phyloP scores from a whole-genome alignment of 2,888 invertebrate species.

The Tuberolachnus salignus region DNA sequence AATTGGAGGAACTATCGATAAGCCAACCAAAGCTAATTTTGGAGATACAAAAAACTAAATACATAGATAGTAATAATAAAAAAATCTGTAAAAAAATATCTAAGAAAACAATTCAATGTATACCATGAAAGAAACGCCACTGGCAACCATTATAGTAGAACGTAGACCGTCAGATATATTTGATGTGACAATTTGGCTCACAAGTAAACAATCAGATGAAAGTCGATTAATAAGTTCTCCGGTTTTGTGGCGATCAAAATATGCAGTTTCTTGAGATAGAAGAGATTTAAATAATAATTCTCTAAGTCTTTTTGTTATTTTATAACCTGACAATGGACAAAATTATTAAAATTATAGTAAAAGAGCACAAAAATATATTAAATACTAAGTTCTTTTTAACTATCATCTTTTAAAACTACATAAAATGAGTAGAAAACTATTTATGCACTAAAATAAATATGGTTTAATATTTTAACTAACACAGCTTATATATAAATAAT shows the following conservation, averaged over 20 bases:
- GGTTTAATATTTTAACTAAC: background rate
- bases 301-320: constrained; percentile 82
- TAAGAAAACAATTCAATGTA: background rate
- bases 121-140: constrained; percentile 94
- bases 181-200: constrained; percentile 88
- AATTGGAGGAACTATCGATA: constrained; percentile 88
- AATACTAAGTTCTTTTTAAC: background rate
- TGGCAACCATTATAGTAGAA: constrained; percentile 82
- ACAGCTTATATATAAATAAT: background rate
- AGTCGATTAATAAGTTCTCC: constrained; percentile 89
- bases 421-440: background rate
- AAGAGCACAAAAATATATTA: constrained; percentile 34
- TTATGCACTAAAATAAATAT: background rate
- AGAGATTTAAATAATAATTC: constrained; percentile 80
- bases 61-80: constrained; percentile 54
- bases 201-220: constrained; percentile 87
- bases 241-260: constrained; percentile 88
- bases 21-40: constrained; percentile 81
- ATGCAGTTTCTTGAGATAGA: constrained; percentile 84
- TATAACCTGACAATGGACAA: constrained; percentile 72
- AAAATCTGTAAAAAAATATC: background rate
- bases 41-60: constrained; percentile 88
- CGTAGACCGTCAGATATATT: constrained; percentile 95
- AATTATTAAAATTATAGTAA: constrained; percentile 28
- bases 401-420: too few relatives aligned